Base-by-base conservation (phyloP, 92 coral and sea anemone species). In the Bergia puertoricense region DNA sequence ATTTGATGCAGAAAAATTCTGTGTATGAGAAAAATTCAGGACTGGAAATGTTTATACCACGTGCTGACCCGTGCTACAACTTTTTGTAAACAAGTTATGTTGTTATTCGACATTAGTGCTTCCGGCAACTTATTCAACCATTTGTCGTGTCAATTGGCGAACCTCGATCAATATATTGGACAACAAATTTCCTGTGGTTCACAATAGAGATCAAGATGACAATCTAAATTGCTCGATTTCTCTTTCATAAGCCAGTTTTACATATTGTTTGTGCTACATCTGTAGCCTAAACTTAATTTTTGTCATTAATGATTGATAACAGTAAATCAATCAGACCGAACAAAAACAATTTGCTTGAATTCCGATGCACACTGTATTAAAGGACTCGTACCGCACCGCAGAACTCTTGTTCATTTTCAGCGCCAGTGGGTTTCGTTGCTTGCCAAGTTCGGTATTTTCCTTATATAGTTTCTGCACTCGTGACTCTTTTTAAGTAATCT, bases 251-350 rank as follows among this genome's bases (percentile, higher is more conserved):
- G 37, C 23, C 62, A 54, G 18, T 54, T 54, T 30, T 45, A 2
- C 23, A 46, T 8, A 72, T 46, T 46, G 8, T 71, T 46, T 69
- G 86, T 41, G 56, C 18, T n/a, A 22, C 73, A 82, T 43, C 41
- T n/a, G 57, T 11, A 82, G 74, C 22, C 75, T 22, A 23, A 82
- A 66, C 51, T 23, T 4, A 14, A 6, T 14, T 65, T 22, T 4
- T 82, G 45, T 48, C 46, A 82, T 8, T 46, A 68, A 69, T 45
- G 46, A 81, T 81, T 59, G 83, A 79, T 38, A 81, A 77, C 57
- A 23, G n/a, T 15, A 48, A 80, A 80, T 79, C 65, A 57, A 56
- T 80, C 45, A 54, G 38, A 54, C 22, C 16, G 87, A 84, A 69
- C 79, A 72, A 84, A 84, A 8, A 37, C 62, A 84, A 6, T 2